phyloP scores from a whole-genome alignment of 1,140 invertebrate genomes.

The Heliconius nattereri region DNA sequence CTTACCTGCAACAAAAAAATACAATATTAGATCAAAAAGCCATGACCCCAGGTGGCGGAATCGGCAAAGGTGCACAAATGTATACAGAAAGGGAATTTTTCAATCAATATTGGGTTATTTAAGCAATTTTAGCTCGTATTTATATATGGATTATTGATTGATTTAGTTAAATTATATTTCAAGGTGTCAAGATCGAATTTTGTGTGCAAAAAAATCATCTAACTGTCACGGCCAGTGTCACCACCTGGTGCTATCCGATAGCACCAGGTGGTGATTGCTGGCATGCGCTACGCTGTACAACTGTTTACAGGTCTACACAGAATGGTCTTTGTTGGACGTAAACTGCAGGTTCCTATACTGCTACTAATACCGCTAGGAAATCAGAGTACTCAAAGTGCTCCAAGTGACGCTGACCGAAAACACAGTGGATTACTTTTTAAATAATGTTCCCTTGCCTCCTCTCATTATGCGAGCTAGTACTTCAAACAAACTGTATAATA shows the following conservation, averaged over 20 bases:
- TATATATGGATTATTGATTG: not conserved
- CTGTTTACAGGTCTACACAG: not conserved
- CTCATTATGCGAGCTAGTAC: too few species aligned
- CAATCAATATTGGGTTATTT: not conserved
- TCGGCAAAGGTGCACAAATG: constrained; percentile 34
- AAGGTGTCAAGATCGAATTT: constrained; percentile 27
- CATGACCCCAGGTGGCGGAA: constrained; percentile 33
- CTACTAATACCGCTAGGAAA: not conserved
- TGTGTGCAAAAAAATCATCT: constrained; percentile 28
- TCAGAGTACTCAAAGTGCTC: too few species aligned
- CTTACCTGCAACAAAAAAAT: constrained; percentile 40
- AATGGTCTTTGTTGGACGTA: not conserved
- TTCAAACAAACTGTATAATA: too few species aligned
- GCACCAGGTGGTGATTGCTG: not conserved
- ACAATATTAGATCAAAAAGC: constrained; percentile 30
- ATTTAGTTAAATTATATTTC: constrained; percentile 12
- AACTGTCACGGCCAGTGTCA: constrained; percentile 20
- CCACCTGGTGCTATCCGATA: constrained; percentile 26
- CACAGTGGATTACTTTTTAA: too few species aligned
- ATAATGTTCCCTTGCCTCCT: too few species aligned
- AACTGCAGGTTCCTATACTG: not conserved
- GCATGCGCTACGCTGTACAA: not conserved
- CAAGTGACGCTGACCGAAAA: too few species aligned
- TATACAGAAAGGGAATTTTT: constrained; percentile 27
- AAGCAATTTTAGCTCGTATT: constrained; percentile 11